Percentiles rank a stretch among this genome's conserved stretches.
Evolutionary conservation across 1,140 invertebrate genomes (phyloP).

Genomic region (Proctacanthus coquilletti): DNA sequence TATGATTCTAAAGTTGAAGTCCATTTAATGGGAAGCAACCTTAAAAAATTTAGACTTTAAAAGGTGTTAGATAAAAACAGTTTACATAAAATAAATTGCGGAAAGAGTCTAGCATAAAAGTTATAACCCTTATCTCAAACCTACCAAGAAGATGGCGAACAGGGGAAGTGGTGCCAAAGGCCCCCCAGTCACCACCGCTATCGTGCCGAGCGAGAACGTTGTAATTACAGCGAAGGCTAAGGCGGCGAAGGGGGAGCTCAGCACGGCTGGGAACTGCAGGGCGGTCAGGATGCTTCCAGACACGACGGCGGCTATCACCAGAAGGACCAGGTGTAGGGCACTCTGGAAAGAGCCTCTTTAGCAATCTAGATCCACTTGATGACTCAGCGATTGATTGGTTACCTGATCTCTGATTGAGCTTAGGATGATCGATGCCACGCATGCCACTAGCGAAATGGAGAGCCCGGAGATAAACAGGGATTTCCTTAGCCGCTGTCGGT

Average conservation of each 20-base stretch:
- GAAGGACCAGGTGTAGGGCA: slow-evolving; percentile 15
- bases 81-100: no score
- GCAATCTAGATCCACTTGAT: no score
- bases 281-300: slow-evolving; percentile 25
- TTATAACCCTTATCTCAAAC: no score
- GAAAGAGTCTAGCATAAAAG: no score
- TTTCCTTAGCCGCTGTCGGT: slow-evolving; percentile 28
- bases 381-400: slow-evolving; percentile 7
- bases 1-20: no score
- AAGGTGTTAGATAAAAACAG: no score
- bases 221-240: slow-evolving; percentile 27
- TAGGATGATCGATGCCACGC: slow-evolving; percentile 26
- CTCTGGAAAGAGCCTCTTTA: slow-evolving; percentile 13
- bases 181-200: slow-evolving; percentile 24
- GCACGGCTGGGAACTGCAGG: slow-evolving; percentile 26
- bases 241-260: slow-evolving; percentile 25
- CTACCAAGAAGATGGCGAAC: slow-evolving; percentile 45
- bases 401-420: slow-evolving; percentile 22
- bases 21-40: no score
- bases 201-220: slow-evolving; percentile 25
- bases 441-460: slow-evolving; percentile 24
- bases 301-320: slow-evolving; percentile 20
- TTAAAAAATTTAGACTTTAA: no score
- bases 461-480: slow-evolving; percentile 27
- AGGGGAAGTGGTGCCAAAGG: slow-evolving; percentile 40